Percentiles rank a stretch among this genome's conserved stretches.
Evolutionary conservation across 2,888 invertebrate species (phyloP).

Genomic region (Seira musarum): DNA sequence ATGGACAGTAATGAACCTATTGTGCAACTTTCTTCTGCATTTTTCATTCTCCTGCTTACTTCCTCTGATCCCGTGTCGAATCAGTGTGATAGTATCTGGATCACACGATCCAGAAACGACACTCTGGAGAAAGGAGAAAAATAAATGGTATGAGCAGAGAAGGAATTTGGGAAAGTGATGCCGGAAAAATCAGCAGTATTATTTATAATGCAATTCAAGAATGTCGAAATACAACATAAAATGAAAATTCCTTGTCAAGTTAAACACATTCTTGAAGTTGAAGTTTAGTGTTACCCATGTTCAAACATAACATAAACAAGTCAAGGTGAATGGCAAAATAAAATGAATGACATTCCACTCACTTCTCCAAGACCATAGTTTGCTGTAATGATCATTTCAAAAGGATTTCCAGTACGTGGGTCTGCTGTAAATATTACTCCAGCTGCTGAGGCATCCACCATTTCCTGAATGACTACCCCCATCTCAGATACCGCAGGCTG

Average conservation of each 20-base stretch:
- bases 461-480: slow-evolving; percentile 86
- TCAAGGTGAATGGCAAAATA: neutral
- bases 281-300: neutral
- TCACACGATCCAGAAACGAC: slow-evolving; percentile 86
- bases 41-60: slow-evolving; percentile 72
- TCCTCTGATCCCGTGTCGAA: slow-evolving; percentile 71
- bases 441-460: slow-evolving; percentile 79
- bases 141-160: slow-evolving; percentile 1
- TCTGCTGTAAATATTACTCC: slow-evolving; percentile 89
- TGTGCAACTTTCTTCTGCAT: slow-evolving; percentile 45
- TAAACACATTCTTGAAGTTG: neutral
- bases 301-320: neutral
- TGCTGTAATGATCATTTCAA: slow-evolving; percentile 81
- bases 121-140: slow-evolving; percentile 75
- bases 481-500: slow-evolving; percentile 80
- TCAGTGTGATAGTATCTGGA: slow-evolving; percentile 79
- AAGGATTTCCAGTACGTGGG: slow-evolving; percentile 81
- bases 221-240: slow-evolving; percentile 11
- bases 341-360: slow-evolving; percentile 59
- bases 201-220: slow-evolving; percentile 35
- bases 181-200: neutral
- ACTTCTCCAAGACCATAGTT: slow-evolving; percentile 90
- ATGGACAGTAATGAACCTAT: slow-evolving; percentile 41
- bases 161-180: neutral
- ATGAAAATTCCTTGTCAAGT: slow-evolving; percentile 12